Base-by-base conservation (phyloP, 2,888 invertebrate species). In the Cantharis nigra region DNA sequence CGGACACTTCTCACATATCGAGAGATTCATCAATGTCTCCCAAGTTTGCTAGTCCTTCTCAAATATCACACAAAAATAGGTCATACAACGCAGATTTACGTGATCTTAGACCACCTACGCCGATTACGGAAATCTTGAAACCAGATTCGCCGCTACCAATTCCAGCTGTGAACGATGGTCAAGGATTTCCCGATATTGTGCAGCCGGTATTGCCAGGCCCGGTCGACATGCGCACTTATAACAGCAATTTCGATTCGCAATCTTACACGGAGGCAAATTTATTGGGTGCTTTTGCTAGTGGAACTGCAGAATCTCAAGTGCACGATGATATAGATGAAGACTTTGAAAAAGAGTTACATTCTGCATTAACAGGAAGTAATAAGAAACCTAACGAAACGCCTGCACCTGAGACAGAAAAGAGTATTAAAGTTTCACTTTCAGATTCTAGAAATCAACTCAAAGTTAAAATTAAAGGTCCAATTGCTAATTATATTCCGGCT, bases 161-260 rank as follows among this genome's bases (percentile, higher is more conserved):
- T 11, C 80, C 80, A 70, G 81, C 81, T n/a, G 81, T 83, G 14
- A 83, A 82, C 11, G 84, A 88, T 71, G 85, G 88, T 69, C 89
- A 89, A 65, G 85, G 90, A 16, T 90, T 92, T 78, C 89, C 90
- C 70, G 90, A 92, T 69, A 91, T 92, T 70, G 94, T 94, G 9
- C 91, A 92, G 81, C 94, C 95, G 0, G 92, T 96, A 71, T 87
- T 96, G 79, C 96, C 96, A 0, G 96, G 96, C 1, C 96, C 96
- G 0, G 96, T 96, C 0, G 96, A 96, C 86, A 96, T 96, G 96
- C 92, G 96, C 73, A 96, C 96, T 0, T 96, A 96, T 86, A 95
- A 93, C 84, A 90, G 89, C 28, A 89, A 91, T 1, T 90, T 91
- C 77, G 93, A 93, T 79, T 90, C 91, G 26, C 90, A 91, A 76